Base-by-base conservation (phyloP, 2,888 invertebrate species). In the Euclidia mi region DNA sequence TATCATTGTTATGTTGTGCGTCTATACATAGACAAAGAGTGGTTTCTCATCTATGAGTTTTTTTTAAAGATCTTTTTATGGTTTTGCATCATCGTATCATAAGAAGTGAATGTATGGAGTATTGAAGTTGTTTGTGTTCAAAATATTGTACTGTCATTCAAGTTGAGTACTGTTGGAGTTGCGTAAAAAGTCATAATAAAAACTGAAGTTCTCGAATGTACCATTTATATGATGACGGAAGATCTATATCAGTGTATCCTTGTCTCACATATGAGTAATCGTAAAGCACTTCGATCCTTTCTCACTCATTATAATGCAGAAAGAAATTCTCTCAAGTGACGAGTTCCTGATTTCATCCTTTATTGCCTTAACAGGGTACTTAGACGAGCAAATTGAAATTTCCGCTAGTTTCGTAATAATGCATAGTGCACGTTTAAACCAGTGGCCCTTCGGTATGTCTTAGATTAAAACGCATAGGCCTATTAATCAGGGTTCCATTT, bases 321-420 rank as follows among this genome's bases (percentile, higher is more conserved):
- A 67, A 78, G 71, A 78, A 82, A 80, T 76, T 71, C 55, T 63
- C 72, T 83, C 49, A 90, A 89, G 88, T 88, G 83, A 76, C 69
- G 59, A 81, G 86, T 88, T 91, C 89, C 90, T 87, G 86, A 81
- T 84, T 79, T 79, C 70, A 60, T 80, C 67, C 81, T 82, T 85
- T 76, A 89, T 87, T 89, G 87, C 80, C 72, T 82, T 82, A 88
- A 89, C 82, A 80, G 81, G 79, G 65, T 71, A 66, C 71, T 65
- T 80, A 88, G 85, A 82, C 73, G 77, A 53, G 82, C 65, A 82
- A 91, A 92, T 92, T 91, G 92, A 82, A 82, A 83, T 90, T 87
- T 93, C 94, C 94, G 91, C 79, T 84, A 78, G 74, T 74, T 79
- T 67, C 59, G 62, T 79, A 81, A 82, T 75, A 77, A 78, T 66